Conservation (phyloP, 2,888 invertebrate species). For the Ernsta delagoae region DNA sequence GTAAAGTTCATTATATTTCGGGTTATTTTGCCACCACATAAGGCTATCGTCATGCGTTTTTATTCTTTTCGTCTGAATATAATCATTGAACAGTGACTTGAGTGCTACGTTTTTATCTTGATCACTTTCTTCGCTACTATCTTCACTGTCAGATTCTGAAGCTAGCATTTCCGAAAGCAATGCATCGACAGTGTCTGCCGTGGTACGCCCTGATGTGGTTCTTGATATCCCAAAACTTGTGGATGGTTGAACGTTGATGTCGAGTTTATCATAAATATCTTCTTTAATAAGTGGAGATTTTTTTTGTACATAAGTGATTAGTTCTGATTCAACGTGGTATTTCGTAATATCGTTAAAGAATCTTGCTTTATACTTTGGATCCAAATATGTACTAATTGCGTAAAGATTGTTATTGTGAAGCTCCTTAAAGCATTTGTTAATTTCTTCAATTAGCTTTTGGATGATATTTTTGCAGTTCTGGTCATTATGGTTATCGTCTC, state of each 20-base stretch:
- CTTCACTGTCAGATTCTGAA: conserved; percentile 25
- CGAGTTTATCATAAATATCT: neutral
- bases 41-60: neutral
- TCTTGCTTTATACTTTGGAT: conserved; percentile 15
- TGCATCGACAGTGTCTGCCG: neutral
- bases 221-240: neutral
- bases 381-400: conserved; percentile 25
- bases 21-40: neutral
- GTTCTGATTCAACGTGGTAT: neutral
- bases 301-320: neutral
- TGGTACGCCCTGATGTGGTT: neutral
- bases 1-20: neutral
- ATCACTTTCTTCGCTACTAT: conserved; percentile 1
- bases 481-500: neutral
- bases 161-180: conserved; percentile 18
- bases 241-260: neutral
- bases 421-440: neutral
- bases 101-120: neutral
- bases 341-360: neutral
- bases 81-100: neutral
- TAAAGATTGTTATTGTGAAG: neutral
- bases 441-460: neutral
- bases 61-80: neutral
- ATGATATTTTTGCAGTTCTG: neutral
- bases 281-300: neutral